These are phyloP conservation scores for Zaprionus obscuricornis DNA, from an alignment of 2,888 invertebrate species.

Conservation along the genomic window DNA sequence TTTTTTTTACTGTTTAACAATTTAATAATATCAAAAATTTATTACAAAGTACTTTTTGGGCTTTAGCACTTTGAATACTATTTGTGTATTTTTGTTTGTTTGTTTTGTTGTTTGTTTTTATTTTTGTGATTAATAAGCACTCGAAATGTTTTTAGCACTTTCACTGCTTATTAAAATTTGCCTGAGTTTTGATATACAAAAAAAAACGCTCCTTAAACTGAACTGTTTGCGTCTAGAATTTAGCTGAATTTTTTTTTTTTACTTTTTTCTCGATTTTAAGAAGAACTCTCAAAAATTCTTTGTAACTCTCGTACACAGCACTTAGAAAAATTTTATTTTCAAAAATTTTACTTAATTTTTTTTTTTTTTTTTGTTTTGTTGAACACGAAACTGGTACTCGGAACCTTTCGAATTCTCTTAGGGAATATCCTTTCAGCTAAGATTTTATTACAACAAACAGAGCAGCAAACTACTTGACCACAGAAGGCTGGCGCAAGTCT, in stretches of 20 bases:
- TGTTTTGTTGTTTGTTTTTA: conserved; percentile 26
- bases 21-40: conserved; percentile 70
- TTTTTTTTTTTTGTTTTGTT: conserved; percentile 29
- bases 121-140: conserved; percentile 75
- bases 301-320: conserved; percentile 45
- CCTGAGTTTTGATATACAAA: too few relatives aligned
- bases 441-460: conserved; percentile 82
- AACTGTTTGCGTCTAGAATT: conserved; percentile 78
- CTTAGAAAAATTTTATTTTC: conserved; percentile 23
- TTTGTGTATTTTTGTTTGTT: conserved; percentile 50
- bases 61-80: conserved; percentile 73
- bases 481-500: conserved; percentile 84
- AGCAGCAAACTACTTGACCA: conserved; percentile 80
- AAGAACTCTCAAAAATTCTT: conserved; percentile 62
- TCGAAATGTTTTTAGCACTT: conserved; percentile 76
- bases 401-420: conserved; percentile 27
- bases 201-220: conserved; percentile 53
- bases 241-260: too few relatives aligned
- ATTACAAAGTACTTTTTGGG: conserved; percentile 62
- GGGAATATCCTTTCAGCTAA: conserved; percentile 76
- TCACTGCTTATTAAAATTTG: conserved; percentile 80
- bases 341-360: conserved; percentile 19
- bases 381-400: conserved; percentile 56
- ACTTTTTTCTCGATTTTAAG: too few relatives aligned
- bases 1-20: conserved; percentile 47